Base-by-base conservation (phyloP, 2,113 vertebrate species). In the Catagonus wagneri region DNA sequence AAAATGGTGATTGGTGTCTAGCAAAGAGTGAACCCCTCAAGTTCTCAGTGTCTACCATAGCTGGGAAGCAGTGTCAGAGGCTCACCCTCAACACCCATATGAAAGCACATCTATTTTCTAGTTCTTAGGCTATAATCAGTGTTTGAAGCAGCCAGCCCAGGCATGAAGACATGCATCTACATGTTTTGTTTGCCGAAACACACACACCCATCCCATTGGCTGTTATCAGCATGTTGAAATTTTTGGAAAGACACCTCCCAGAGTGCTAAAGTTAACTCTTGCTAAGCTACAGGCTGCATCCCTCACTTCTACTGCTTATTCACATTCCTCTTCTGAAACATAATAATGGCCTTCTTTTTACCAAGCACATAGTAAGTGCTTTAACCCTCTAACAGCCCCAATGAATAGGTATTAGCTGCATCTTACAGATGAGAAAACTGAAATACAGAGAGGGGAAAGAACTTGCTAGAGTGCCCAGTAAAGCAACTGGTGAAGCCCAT, bases 121-220 rank as follows among this genome's bases (percentile, higher is more conserved):
- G 36, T 75, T 93, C 65, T 84, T 91, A 78, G 80, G 84, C 75
- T 90, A 81, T 80, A 84, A 90, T 93, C 86, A 95, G 87, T 50
- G 69, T 75, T 93, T 83, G 54, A 90, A 95, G 75, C 83, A 94
- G 80, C 71, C 80, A 92, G 29, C 29, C n/a, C 54, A 95, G 92
- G 87, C 84, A 97, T 7, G 75, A 97, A 96, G 90, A 84, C 95
- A 95, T 92, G 95, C 75, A 83, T 68, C 58, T 92, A 97, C 95
- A 97, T 39, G 88, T 81, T 84, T 83, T 96, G 71, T 88, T 96
- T 97, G 78, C 54, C 93, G 72, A 93, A 22, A 95, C 36, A 96
- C 29, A 94, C 83, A 92, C 44, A 50, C 56, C 14, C 27, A 78
- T 63, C 89, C 88, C 84, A 84, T 14, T 84, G 92, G 90, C 65